Evolutionary conservation across 2,888 invertebrate species (phyloP).

Genomic region (Drosophila testacea): DNA sequence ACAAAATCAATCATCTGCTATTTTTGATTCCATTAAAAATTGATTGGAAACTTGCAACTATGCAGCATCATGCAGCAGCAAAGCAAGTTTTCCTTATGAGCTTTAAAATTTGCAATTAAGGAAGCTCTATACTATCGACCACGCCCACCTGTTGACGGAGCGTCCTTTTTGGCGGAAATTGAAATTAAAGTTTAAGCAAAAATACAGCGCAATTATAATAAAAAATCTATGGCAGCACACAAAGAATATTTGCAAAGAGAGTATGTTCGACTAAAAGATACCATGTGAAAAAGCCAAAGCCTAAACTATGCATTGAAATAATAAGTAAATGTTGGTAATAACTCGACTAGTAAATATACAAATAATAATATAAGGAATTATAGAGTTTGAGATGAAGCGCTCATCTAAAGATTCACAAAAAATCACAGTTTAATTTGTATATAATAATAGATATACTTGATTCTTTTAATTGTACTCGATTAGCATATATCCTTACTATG

Average conservation of each 20-base stretch:
- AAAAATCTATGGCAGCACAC: too few relatives aligned
- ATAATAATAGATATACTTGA: too few relatives aligned
- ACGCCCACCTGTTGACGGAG: slow-evolving; percentile 7
- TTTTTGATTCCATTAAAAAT: slow-evolving; percentile 50
- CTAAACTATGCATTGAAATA: background rate
- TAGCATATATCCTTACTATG: too few relatives aligned
- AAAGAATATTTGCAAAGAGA: background rate
- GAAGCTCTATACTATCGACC: background rate
- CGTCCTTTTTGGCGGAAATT: slow-evolving; percentile 11
- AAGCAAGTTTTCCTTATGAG: slow-evolving; percentile 6
- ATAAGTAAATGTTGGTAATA: background rate
- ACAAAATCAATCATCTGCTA: slow-evolving; percentile 12
- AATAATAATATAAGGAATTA: too few relatives aligned
- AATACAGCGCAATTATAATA: background rate
- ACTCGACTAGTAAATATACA: too few relatives aligned
- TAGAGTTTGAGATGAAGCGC: too few relatives aligned
- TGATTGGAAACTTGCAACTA: slow-evolving; percentile 45
- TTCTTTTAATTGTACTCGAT: too few relatives aligned
- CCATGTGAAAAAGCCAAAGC: background rate
- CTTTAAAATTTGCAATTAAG: slow-evolving; percentile 17
- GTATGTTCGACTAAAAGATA: background rate
- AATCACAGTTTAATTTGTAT: too few relatives aligned
- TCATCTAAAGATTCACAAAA: too few relatives aligned
- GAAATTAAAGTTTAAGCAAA: slow-evolving; percentile 16
- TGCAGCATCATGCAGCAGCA: slow-evolving; percentile 3